A percentile compares a stretch with the other conserved stretches of the same genome.
phyloP scores from a whole-genome alignment of 2,888 invertebrate genomes.

The Fragum sueziense region DNA sequence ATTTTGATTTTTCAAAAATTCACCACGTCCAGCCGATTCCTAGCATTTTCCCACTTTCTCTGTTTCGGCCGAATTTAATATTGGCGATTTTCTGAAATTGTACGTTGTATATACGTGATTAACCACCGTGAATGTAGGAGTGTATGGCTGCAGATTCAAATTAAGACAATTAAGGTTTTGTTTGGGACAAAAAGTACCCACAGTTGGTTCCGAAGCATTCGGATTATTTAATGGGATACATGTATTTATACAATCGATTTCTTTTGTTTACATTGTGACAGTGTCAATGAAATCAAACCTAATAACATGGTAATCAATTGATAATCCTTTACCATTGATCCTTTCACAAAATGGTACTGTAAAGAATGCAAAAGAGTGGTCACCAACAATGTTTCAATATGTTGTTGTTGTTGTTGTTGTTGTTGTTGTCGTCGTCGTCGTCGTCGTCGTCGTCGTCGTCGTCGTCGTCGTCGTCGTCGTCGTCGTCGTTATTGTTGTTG shows the following conservation, averaged over 20 bases:
- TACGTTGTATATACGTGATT: not conserved
- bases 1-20: too few relatives aligned
- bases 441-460: too few relatives aligned
- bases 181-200: not conserved
- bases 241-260: not conserved
- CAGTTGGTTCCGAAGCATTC: not conserved
- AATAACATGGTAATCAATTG: not conserved
- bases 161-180: not conserved
- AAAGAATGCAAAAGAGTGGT: too few relatives aligned
- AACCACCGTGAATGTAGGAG: not conserved
- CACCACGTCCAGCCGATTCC: too few relatives aligned
- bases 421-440: too few relatives aligned
- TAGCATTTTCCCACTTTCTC: too few relatives aligned
- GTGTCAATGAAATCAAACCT: conserved; percentile 3
- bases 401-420: too few relatives aligned
- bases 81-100: too few relatives aligned
- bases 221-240: not conserved
- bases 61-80: too few relatives aligned
- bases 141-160: not conserved
- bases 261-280: not conserved
- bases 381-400: too few relatives aligned
- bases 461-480: too few relatives aligned
- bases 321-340: not conserved
- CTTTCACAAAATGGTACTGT: not conserved
- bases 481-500: too few relatives aligned